phyloP scores from a whole-genome alignment of 2,888 invertebrate species.

The Hyposoter didymator region DNA sequence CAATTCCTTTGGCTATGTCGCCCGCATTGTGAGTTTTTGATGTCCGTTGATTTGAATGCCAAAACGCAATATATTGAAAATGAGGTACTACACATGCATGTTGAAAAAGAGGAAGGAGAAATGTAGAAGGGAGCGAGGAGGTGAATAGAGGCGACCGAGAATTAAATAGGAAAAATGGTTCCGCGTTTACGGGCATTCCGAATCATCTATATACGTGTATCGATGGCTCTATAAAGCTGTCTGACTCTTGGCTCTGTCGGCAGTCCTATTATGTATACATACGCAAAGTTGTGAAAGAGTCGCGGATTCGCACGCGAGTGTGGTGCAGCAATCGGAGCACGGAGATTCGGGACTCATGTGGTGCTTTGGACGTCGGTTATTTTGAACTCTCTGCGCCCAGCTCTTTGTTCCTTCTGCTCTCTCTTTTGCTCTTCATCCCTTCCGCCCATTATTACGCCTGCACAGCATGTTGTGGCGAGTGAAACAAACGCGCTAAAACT shows the following conservation, averaged over 20 bases:
- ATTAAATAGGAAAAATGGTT: conserved; percentile 44
- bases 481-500: conserved; percentile 78
- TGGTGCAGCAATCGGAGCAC: conserved; percentile 39
- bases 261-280: conserved; percentile 11
- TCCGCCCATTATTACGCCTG: conserved; percentile 77
- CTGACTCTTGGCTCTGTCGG: conserved; percentile 41
- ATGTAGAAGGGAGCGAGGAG: background rate
- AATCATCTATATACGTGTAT: conserved; percentile 37
- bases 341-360: conserved; percentile 40
- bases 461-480: conserved; percentile 77
- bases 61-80: background rate
- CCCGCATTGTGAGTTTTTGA: background rate
- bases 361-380: conserved; percentile 51
- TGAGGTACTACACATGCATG: background rate
- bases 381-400: conserved; percentile 42
- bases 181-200: conserved; percentile 51
- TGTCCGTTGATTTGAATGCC: background rate
- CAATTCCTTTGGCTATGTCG: background rate
- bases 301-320: conserved; percentile 4
- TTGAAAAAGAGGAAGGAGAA: background rate
- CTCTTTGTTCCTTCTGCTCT: conserved; percentile 39
- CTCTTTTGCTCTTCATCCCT: conserved; percentile 36
- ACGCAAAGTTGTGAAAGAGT: conserved; percentile 29
- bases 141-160: conserved; percentile 48
- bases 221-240: conserved; percentile 42